Conservation (phyloP, 2,113 vertebrate genomes). For the Laticauda colubrina region DNA sequence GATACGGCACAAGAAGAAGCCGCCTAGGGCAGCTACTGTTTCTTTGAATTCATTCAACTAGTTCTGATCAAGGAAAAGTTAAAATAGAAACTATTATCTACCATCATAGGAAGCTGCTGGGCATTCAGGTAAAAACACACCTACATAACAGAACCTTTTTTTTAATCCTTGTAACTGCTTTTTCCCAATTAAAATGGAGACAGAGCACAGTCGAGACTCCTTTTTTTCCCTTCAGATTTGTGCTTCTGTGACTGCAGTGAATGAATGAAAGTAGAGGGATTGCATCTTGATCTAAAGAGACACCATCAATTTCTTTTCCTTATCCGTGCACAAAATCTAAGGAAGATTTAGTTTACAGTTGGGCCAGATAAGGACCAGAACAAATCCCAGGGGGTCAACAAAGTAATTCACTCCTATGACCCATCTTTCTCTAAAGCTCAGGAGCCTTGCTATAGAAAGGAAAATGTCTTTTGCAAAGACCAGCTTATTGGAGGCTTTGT, state of each 20-base stretch:
- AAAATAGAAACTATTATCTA: not conserved
- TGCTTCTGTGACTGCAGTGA: not conserved
- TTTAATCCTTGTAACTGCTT: not conserved
- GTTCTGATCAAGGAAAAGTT: not conserved
- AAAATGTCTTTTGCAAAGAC: constrained; percentile 7
- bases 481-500: not conserved
- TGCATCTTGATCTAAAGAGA: constrained; percentile 31
- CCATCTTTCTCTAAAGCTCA: not conserved
- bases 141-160: not conserved
- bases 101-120: not conserved
- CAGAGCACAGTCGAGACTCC: not conserved
- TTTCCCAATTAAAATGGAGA: constrained; percentile 9
- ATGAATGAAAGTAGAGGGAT: constrained; percentile 8
- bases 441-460: not conserved
- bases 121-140: not conserved
- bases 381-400: constrained; percentile 12
- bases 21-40: not conserved
- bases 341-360: constrained; percentile 24
- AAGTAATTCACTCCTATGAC: constrained; percentile 26
- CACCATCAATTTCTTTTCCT: constrained; percentile 13
- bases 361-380: constrained; percentile 4
- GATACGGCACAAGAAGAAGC: too few species aligned
- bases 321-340: constrained; percentile 17
- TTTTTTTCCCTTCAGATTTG: constrained; percentile 5
- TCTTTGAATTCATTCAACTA: not conserved